Conservation (phyloP, 2,797 vertebrate species). For the Eupleurogrammus muticus region DNA sequence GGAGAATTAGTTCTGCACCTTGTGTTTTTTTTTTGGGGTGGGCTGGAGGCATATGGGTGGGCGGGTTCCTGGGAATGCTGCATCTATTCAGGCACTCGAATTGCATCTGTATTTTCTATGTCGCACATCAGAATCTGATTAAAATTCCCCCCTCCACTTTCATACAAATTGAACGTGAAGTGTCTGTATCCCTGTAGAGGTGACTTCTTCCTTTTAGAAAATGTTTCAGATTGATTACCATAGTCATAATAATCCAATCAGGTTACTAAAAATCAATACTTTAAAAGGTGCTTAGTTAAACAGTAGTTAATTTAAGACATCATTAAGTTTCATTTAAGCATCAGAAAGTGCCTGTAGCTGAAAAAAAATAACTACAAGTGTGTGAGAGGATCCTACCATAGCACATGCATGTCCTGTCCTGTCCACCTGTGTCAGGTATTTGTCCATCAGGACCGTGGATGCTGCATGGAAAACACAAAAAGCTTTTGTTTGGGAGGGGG, state of each 20-base stretch:
- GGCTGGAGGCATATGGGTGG: background rate
- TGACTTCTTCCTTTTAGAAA: background rate
- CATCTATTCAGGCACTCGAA: background rate
- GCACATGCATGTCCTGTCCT: conserved; percentile 14
- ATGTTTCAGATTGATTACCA: background rate
- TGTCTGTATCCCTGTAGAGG: too few species aligned
- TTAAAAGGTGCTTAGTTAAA: too few species aligned
- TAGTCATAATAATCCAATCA: background rate
- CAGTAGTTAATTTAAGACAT: too few species aligned
- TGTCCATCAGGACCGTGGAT: conserved; percentile 17
- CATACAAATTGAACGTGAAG: background rate
- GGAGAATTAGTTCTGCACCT: background rate
- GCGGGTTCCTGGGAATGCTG: background rate
- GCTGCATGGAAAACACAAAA: conserved; percentile 31
- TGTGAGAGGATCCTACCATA: too few species aligned
- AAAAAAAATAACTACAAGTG: background rate
- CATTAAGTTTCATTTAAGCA: background rate
- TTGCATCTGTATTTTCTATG: background rate
- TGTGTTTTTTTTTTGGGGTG: background rate
- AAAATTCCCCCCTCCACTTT: background rate
- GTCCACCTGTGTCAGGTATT: conserved; percentile 40
- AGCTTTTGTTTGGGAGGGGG: conserved; percentile 13
- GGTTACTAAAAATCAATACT: too few species aligned
- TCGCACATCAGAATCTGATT: background rate
- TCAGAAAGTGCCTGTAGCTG: background rate